Evolutionary conservation across 2,113 vertebrate genomes (phyloP).

Genomic region (Dasyprocta punctata): DNA sequence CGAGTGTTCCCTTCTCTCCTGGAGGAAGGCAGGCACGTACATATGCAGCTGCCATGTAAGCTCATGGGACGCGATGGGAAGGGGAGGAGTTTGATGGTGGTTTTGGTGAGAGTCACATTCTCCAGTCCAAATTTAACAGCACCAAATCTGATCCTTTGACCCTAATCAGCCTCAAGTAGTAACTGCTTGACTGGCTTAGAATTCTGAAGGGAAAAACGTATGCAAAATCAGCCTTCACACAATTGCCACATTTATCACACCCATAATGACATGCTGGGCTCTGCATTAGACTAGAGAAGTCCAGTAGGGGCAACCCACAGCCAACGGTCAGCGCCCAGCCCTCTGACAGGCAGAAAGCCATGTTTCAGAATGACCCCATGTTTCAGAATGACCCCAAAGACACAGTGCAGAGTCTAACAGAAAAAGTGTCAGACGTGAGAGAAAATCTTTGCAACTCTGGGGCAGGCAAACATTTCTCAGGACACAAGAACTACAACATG

Average conservation of each 20-base stretch:
- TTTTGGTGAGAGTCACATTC: neutral
- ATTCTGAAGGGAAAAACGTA: neutral
- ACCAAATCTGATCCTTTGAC: neutral
- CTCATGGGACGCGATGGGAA: neutral
- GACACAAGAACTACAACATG: neutral
- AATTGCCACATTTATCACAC: neutral
- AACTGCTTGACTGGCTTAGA: neutral
- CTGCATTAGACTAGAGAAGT: neutral
- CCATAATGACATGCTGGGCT: rapidly evolving
- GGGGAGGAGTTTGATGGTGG: neutral
- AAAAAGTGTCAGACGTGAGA: neutral
- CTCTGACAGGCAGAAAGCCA: neutral
- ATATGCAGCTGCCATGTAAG: neutral
- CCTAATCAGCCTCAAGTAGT: neutral
- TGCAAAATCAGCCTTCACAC: neutral
- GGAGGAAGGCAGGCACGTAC: neutral
- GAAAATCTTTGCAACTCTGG: neutral
- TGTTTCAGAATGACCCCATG: neutral
- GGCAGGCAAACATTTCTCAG: neutral
- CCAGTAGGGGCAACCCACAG: no score
- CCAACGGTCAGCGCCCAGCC: no score
- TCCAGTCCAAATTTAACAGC: neutral
- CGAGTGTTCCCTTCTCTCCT: rapidly evolving
- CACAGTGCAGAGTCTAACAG: neutral
- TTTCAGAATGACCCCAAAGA: no score